Percentiles rank a stretch among this genome's conserved stretches.
phyloP scores from a whole-genome alignment of 2,888 invertebrate genomes.

The Mimas tiliae region DNA sequence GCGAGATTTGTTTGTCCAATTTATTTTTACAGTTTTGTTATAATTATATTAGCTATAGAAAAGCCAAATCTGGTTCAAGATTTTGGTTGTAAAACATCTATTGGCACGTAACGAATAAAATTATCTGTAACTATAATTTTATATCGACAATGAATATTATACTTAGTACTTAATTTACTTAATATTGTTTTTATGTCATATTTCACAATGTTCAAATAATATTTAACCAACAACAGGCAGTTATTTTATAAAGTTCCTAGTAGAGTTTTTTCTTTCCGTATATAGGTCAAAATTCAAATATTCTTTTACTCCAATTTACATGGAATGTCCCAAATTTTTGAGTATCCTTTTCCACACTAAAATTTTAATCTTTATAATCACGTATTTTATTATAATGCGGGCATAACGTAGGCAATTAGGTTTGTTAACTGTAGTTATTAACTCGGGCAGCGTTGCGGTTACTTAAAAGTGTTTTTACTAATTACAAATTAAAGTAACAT shows the following conservation, averaged over 20 bases:
- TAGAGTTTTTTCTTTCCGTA: too few species aligned
- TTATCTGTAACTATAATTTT: too few species aligned
- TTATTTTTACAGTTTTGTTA: background rate
- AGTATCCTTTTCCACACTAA: background rate
- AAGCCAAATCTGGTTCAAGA: too few species aligned
- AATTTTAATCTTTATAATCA: background rate
- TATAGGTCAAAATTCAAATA: too few species aligned
- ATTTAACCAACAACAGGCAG: too few species aligned
- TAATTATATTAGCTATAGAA: background rate
- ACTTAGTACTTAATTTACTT: too few species aligned
- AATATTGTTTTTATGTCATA: too few species aligned
- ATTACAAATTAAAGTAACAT: background rate
- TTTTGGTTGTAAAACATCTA: too few species aligned
- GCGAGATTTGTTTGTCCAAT: background rate
- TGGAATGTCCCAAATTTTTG: background rate
- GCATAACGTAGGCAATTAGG: background rate
- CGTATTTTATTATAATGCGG: background rate
- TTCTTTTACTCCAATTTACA: background rate
- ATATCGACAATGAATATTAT: too few species aligned
- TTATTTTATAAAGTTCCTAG: too few species aligned
- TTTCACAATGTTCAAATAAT: too few species aligned
- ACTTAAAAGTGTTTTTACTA: background rate
- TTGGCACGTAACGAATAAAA: too few species aligned
- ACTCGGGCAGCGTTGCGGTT: background rate
- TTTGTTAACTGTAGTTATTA: background rate